phyloP scores from a whole-genome alignment of 2,113 vertebrate genomes.

The Lucifuga dentata region DNA sequence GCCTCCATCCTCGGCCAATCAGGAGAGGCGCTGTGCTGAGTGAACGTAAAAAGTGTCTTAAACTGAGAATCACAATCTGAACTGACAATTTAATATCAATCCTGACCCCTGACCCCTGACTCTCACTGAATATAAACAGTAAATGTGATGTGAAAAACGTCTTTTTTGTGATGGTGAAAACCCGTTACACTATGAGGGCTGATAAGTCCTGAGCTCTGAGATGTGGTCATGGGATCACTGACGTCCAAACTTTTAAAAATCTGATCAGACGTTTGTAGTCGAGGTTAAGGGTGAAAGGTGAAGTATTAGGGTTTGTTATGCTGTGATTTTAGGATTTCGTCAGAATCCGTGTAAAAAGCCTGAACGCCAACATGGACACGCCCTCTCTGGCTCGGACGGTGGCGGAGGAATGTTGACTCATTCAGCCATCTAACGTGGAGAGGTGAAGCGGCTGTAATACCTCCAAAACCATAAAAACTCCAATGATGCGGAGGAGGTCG shows the following conservation, averaged over 20 bases:
- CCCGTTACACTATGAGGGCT: no score
- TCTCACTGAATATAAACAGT: not conserved
- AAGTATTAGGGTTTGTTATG: not conserved
- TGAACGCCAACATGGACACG: constrained; percentile 91
- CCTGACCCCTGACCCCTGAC: no score
- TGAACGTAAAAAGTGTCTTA: constrained; percentile 94
- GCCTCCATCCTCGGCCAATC: constrained; percentile 90
- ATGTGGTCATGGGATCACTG: no score
- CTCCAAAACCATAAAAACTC: constrained; percentile 91
- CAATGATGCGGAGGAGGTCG: constrained; percentile 53
- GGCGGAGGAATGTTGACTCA: constrained; percentile 93
- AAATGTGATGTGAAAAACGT: not conserved
- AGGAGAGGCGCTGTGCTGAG: constrained; percentile 90
- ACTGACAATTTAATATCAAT: not conserved
- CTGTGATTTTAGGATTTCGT: not conserved
- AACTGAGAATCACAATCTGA: constrained; percentile 82
- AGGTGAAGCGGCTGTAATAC: constrained; percentile 94
- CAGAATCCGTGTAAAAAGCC: constrained; percentile 93
- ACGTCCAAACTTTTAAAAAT: no score
- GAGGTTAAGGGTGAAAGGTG: no score
- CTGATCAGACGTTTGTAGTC: no score
- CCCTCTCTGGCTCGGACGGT: constrained; percentile 91
- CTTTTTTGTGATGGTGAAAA: no score
- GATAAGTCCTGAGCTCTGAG: not conserved
- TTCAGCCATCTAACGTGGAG: constrained; percentile 89